Base-by-base conservation (phyloP, 1,140 invertebrate genomes). In the Lucilia cuprina region DNA sequence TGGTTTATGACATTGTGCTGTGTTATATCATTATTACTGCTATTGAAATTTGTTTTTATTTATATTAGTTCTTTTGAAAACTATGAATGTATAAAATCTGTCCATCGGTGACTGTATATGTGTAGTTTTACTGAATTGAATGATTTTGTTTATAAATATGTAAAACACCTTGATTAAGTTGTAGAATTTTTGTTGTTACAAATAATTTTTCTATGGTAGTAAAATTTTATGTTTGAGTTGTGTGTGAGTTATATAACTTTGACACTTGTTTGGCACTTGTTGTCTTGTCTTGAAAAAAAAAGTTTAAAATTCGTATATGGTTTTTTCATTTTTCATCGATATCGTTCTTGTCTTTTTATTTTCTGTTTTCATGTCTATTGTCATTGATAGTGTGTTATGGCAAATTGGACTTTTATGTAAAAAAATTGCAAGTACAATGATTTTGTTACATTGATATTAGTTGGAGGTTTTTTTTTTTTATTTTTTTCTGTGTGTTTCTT, bases 81-180 rank as follows among this genome's bases (percentile, higher is more conserved):
- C 41, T 41, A 41, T 41, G 41, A 41, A 41, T 41, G 41, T 41
- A 41, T 5, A 30, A 1, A 41, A 41, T 41, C 41, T 41, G 41
- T 10, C 41, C 41, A 41, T 41, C 41, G 41, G 41, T 41, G 5
- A 41, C 2, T 55, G 50, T 55, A 5, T 55, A 12, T 70, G 65
- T 70, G 65, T 70, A 21, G 5, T 70, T 21, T 21, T 70, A 10
- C 19, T 25, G 25, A 10, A 21, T 41, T 41, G 65, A 70, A 70
- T 70, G 65, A 60, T 60, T 60, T 17, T 5, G n/a, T 41, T 60
- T 60, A 14, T 70, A 55, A 30, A 17, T 70, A 70, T 12, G 65
- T 70, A 70, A 70, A 70, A 21, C 65, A 70, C 65, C 65, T 70
- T 70, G 65, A 70, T 70, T 60, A n/a, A n/a, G 55, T 60, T 60